A percentile compares a stretch with the other conserved stretches of the same genome.
Evolutionary conservation across 2,797 vertebrate species (phyloP).

Genomic region (Periparus ater): DNA sequence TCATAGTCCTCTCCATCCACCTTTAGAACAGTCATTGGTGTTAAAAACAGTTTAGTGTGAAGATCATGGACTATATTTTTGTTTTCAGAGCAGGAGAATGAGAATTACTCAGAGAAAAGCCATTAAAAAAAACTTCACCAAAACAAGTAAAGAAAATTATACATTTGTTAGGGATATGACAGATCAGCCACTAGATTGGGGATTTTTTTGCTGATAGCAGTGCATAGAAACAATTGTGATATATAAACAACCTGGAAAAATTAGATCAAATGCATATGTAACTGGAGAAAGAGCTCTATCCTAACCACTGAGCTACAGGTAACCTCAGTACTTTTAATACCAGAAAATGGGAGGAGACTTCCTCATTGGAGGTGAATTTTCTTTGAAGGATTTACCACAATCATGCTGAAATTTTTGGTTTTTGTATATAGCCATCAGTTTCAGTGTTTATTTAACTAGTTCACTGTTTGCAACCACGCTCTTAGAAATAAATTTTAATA

Average conservation of each 20-base stretch:
- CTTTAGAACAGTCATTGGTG: neutral
- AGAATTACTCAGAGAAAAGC: neutral
- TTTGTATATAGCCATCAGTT: neutral
- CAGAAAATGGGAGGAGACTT: neutral
- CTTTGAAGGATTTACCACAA: neutral
- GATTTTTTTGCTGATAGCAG: neutral
- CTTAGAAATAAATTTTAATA: neutral
- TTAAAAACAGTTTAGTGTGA: neutral
- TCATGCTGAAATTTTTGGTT: neutral
- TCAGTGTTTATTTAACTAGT: neutral
- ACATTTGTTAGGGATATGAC: neutral
- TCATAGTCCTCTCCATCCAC: neutral
- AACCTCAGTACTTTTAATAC: neutral
- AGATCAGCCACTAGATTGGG: neutral
- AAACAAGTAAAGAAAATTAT: neutral
- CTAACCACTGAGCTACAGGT: neutral
- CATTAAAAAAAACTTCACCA: rapidly evolving
- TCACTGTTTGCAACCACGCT: neutral
- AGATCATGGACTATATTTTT: neutral
- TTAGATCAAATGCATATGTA: neutral
- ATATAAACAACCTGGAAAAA: neutral
- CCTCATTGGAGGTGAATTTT: neutral
- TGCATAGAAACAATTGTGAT: neutral
- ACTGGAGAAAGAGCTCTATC: neutral
- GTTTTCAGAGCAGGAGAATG: neutral